These are phyloP conservation scores for Propithecus perrieri DNA, from an alignment of 2,797 vertebrate genomes.

Conservation along the genomic window DNA sequence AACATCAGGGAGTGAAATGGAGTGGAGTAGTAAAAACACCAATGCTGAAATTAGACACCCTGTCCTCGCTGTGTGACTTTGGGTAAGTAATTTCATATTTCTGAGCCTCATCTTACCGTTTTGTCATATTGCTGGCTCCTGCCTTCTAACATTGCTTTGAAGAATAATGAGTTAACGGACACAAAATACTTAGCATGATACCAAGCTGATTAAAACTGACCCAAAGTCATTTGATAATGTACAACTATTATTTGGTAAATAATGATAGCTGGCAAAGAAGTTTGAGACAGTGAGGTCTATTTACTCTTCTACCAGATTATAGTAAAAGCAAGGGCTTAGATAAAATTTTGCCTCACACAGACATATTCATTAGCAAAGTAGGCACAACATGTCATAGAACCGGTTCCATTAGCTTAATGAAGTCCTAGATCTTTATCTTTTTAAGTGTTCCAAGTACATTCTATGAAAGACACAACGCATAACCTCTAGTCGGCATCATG, in stretches of 20 bases:
- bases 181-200: constrained; percentile 8
- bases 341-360: not conserved
- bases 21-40: not conserved
- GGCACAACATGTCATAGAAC: not conserved
- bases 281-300: not conserved
- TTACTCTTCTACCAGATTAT: not conserved
- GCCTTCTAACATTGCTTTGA: constrained; percentile 11
- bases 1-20: not conserved
- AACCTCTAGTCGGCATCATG: not conserved
- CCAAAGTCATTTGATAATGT: not conserved
- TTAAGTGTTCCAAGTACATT: not conserved
- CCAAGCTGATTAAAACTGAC: not conserved
- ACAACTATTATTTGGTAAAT: constrained; percentile 41
- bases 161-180: not conserved
- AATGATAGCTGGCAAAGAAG: constrained; percentile 10
- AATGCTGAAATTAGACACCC: not conserved
- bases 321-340: not conserved
- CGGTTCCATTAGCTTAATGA: not conserved
- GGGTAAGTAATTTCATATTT: not conserved
- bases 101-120: constrained; percentile 6
- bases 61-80: not conserved
- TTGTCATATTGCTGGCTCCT: not conserved
- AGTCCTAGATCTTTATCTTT: not conserved
- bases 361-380: constrained; percentile 1
- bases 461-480: not conserved